These are phyloP conservation scores for Hydractinia echinata DNA, from an alignment of 30 jellyfish, hydroid and myxozoan genomes.

Conservation along the genomic window DNA sequence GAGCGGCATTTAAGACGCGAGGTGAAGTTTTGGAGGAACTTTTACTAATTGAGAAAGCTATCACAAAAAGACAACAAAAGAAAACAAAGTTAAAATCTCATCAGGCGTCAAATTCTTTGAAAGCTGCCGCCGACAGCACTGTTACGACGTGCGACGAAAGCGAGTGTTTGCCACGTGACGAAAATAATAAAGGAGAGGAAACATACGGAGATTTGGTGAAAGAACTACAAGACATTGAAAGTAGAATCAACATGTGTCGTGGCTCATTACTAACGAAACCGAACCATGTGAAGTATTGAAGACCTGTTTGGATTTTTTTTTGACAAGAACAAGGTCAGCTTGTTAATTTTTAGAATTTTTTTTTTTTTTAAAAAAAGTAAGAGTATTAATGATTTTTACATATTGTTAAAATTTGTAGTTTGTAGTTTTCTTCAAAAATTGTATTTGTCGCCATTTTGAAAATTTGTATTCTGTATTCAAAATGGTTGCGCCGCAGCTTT, in stretches of 20 bases:
- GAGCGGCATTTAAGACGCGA: slow-evolving; percentile 2
- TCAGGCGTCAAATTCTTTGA: neutral
- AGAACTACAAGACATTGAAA: slow-evolving; percentile 35
- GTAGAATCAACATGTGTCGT: slow-evolving; percentile 19
- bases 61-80: neutral
- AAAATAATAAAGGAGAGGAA: neutral
- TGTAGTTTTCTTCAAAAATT: too few relatives aligned
- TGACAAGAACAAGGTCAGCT: too few relatives aligned
- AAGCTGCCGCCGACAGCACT: slow-evolving; percentile 31
- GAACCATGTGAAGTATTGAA: too few relatives aligned
- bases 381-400: too few relatives aligned
- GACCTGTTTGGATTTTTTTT: too few relatives aligned
- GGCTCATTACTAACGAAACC: slow-evolving; percentile 7
- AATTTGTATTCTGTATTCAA: too few relatives aligned
- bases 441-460: too few relatives aligned
- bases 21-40: slow-evolving; percentile 18
- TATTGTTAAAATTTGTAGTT: too few relatives aligned
- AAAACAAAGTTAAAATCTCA: neutral
- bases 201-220: slow-evolving; percentile 21
- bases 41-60: slow-evolving; percentile 19
- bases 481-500: too few relatives aligned
- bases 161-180: neutral
- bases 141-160: neutral
- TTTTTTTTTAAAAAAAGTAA: too few relatives aligned
- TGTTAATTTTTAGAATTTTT: too few relatives aligned